Percentiles rank a stretch among this genome's conserved stretches.
Evolutionary conservation across 1,140 invertebrate genomes (phyloP).

Genomic region (Drosophila rufa): DNA sequence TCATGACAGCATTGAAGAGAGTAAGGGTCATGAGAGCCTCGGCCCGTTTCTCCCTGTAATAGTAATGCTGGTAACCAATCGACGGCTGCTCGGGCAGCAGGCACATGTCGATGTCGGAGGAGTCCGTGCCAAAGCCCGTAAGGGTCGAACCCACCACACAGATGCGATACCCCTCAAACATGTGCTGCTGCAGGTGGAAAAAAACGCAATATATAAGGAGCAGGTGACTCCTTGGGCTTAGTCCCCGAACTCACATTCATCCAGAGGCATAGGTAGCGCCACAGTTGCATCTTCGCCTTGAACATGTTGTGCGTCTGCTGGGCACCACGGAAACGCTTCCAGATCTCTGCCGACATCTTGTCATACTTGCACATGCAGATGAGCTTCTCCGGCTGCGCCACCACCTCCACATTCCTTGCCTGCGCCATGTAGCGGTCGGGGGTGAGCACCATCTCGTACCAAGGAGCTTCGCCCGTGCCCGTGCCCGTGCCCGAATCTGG

Average conservation of each 20-base stretch:
- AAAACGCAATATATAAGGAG: background rate
- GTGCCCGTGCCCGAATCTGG: background rate
- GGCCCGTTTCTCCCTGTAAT: slow-evolving; percentile 56
- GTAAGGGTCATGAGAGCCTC: slow-evolving; percentile 74
- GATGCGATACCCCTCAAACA: slow-evolving; percentile 91
- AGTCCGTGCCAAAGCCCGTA: slow-evolving; percentile 96
- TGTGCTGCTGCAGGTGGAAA: slow-evolving; percentile 85
- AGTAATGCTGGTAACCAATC: slow-evolving; percentile 33
- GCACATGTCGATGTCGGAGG: slow-evolving; percentile 98
- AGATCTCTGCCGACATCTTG: slow-evolving; percentile 90
- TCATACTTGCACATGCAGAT: slow-evolving; percentile 87
- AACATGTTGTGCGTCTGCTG: slow-evolving; percentile 94
- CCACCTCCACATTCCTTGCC: slow-evolving; percentile 85
- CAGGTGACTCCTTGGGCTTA: background rate
- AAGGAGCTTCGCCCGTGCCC: slow-evolving; percentile 3
- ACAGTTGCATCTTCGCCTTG: slow-evolving; percentile 92
- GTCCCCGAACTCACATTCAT: slow-evolving; percentile 87
- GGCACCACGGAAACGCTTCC: slow-evolving; percentile 91
- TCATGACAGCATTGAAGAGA: slow-evolving; percentile 60
- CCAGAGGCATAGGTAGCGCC: slow-evolving; percentile 91
- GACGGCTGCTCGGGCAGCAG: slow-evolving; percentile 87
- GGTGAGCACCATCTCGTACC: slow-evolving; percentile 76
- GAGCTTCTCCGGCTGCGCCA: slow-evolving; percentile 64
- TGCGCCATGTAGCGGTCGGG: slow-evolving; percentile 86
- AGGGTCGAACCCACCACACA: slow-evolving; percentile 98